Evolutionary conservation across 1,140 invertebrate species (phyloP).

Genomic region (Asbolus verrucosus): DNA sequence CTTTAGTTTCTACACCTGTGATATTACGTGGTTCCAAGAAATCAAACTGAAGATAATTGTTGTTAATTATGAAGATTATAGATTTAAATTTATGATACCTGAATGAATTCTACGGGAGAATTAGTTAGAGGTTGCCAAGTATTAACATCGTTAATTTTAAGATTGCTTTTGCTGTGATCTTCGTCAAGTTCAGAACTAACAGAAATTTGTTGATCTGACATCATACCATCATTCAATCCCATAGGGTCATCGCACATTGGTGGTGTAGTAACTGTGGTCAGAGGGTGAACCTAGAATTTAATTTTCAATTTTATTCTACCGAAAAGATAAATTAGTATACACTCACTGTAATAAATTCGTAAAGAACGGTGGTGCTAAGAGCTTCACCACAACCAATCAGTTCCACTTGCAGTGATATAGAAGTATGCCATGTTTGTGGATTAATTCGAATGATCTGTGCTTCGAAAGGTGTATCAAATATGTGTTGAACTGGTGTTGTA

Average conservation of each 20-base stretch:
- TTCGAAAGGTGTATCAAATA: constrained; percentile 78
- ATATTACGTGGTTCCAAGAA: constrained; percentile 80
- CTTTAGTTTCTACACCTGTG: constrained; percentile 83
- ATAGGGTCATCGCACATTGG: constrained; percentile 72
- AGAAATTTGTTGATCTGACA: constrained; percentile 71
- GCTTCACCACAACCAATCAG: constrained; percentile 77
- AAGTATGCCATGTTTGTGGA: constrained; percentile 81
- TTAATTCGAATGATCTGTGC: constrained; percentile 77
- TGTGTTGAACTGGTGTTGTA: constrained; percentile 70
- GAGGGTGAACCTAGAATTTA: neutral
- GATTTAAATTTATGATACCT: constrained; percentile 63
- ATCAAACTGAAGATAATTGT: constrained; percentile 73
- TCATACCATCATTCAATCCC: constrained; percentile 71
- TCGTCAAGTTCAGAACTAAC: constrained; percentile 61
- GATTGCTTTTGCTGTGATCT: constrained; percentile 61
- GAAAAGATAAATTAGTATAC: neutral
- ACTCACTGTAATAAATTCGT: constrained; percentile 46
- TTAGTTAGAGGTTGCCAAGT: constrained; percentile 74
- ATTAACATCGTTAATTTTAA: constrained; percentile 66
- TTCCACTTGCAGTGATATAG: constrained; percentile 79
- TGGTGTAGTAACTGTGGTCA: constrained; percentile 1
- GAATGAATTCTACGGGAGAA: constrained; percentile 74
- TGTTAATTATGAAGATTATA: neutral
- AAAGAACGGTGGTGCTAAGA: constrained; percentile 52
- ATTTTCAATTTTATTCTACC: neutral